Base-by-base conservation (phyloP, 2,113 vertebrate species). In the Galeopterus variegatus region DNA sequence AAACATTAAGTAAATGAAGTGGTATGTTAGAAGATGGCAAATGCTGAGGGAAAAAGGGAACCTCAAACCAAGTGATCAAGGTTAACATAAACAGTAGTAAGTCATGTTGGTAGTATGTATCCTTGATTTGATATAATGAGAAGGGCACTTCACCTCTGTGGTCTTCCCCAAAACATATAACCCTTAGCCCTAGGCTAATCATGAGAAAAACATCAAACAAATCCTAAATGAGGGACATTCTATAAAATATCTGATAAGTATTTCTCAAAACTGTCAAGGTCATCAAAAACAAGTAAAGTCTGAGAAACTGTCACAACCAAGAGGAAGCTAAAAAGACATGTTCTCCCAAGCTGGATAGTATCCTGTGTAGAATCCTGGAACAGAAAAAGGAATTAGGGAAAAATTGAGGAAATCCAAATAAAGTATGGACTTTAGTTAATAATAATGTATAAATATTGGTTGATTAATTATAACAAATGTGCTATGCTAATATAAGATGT, bases 401-500 rank as follows among this genome's bases (percentile, higher is more conserved):
- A 60, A 82, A 28, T 0, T 48, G 45, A 95, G 58, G 73, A 80
- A 90, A 48, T 56, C 41, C 17, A 33, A 89, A 24, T 73, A 36
- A 60, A 77, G 33, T 45, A 6, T 79, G 64, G 48, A 15, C 11
- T 94, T 93, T 45, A 50, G 50, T 80, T 85, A 82, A 70, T 67
- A 64, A 79, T 67, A 62, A 56, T 33, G 8, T 81, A 60, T 95
- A 18, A 67, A 0, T 91, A 50, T 56, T 56, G 82, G 14, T 48
- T 93, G 52, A 28, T 69, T 81, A 54, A 82, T 89, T 96, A 21
- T 95, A 83, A 88, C n/a, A 87, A 67, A 65, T 1, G 2, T 83
- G 33, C 21, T 76, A 60, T 70, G 23, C 31, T 62, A 69, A 92
- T 64, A 23, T 60, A 89, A 84, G 64, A 41, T 82, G 19, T 85